Evolutionary conservation across 2,888 invertebrate species (phyloP).

Genomic region (Drosophila cognata): DNA sequence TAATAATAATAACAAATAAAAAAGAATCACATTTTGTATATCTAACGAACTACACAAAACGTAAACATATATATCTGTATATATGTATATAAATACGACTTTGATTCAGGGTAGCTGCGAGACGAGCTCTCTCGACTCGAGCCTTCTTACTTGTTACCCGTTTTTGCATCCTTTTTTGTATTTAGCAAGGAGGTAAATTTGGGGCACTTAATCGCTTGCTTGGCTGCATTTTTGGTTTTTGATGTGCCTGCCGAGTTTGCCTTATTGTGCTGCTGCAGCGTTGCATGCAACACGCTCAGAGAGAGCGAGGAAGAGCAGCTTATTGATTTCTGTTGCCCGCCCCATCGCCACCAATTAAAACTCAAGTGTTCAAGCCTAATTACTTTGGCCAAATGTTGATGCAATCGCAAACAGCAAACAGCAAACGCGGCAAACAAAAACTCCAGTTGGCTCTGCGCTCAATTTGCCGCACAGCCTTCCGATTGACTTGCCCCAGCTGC

Average conservation of each 20-base stretch:
- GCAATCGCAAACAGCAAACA: conserved; percentile 33
- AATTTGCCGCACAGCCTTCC: conserved; percentile 13
- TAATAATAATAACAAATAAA: neutral
- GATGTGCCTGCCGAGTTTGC: conserved; percentile 23
- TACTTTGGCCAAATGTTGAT: conserved; percentile 48
- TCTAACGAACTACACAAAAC: no score
- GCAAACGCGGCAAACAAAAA: conserved; percentile 8
- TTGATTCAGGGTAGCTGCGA: neutral
- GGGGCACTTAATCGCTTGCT: conserved; percentile 34
- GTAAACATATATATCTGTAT: no score
- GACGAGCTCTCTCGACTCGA: neutral
- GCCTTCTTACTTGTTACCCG: neutral
- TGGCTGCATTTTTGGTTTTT: conserved; percentile 22
- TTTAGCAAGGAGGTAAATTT: conserved; percentile 23
- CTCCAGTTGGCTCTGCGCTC: neutral
- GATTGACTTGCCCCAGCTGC: conserved; percentile 22
- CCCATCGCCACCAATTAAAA: conserved; percentile 63
- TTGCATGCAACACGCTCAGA: conserved; percentile 61
- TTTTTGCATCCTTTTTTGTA: conserved; percentile 2
- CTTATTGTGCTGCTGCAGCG: conserved; percentile 35
- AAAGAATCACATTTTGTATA: neutral
- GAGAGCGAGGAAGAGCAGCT: conserved; percentile 24
- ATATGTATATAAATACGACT: neutral
- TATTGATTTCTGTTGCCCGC: conserved; percentile 61
- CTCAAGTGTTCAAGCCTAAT: conserved; percentile 65